Conservation (phyloP, 1,140 invertebrate species). For the Meteorus sp. region DNA sequence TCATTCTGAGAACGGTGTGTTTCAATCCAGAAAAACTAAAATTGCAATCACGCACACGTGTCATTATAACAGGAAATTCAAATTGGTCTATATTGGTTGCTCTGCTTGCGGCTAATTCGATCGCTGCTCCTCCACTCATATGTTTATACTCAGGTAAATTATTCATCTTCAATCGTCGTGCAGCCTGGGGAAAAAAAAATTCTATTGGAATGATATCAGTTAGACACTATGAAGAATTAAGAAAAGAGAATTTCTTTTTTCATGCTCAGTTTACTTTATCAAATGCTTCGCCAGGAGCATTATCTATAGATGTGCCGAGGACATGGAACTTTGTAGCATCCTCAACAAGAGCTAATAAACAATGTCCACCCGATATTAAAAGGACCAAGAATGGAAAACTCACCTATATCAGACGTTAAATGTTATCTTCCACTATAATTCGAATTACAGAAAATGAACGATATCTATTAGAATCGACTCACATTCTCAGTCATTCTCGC, state of each 20-base stretch:
- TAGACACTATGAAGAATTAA: slow-evolving; percentile 1
- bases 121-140: slow-evolving; percentile 79
- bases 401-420: slow-evolving; percentile 58
- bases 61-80: slow-evolving; percentile 67
- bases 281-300: slow-evolving; percentile 88
- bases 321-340: slow-evolving; percentile 76
- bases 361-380: slow-evolving; percentile 91
- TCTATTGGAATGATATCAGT: not conserved
- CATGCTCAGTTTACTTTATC: slow-evolving; percentile 71
- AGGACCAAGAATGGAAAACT: slow-evolving; percentile 89
- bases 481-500: slow-evolving; percentile 71
- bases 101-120: slow-evolving; percentile 77
- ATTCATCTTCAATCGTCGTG: slow-evolving; percentile 81
- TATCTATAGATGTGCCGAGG: slow-evolving; percentile 78
- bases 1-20: slow-evolving; percentile 57
- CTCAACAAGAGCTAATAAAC: slow-evolving; percentile 78
- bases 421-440: too few species aligned
- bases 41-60: slow-evolving; percentile 71
- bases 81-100: slow-evolving; percentile 70
- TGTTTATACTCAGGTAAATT: slow-evolving; percentile 75
- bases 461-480: slow-evolving; percentile 14
- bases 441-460: slow-evolving; percentile 19
- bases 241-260: slow-evolving; percentile 23
- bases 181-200: slow-evolving; percentile 64
- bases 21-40: slow-evolving; percentile 85